These are phyloP conservation scores for Tortricodes alternella DNA, from an alignment of 2,888 invertebrate species.

Conservation along the genomic window DNA sequence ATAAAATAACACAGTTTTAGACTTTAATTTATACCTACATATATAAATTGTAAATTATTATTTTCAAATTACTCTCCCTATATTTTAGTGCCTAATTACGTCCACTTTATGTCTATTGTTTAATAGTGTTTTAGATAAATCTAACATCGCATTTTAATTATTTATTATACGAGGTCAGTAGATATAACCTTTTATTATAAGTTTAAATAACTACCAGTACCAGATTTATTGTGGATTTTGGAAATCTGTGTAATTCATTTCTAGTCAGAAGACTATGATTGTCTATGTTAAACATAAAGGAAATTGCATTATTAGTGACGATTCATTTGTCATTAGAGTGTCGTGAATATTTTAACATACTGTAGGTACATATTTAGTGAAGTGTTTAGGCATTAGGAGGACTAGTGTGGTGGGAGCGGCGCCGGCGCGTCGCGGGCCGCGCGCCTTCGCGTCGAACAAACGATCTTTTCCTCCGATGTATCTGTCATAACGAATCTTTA, in stretches of 20 bases:
- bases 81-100: conserved; percentile 74
- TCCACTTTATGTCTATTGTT: conserved; percentile 72
- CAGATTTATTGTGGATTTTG: conserved; percentile 60
- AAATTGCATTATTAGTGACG: conserved; percentile 45
- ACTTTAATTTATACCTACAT: conserved; percentile 64
- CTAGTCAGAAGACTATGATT: conserved; percentile 79
- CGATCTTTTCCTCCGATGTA: no score
- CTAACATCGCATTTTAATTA: conserved; percentile 71
- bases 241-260: conserved; percentile 71
- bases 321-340: conserved; percentile 37
- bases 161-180: conserved; percentile 80
- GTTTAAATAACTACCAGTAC: conserved; percentile 56
- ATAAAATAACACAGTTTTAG: conserved; percentile 67
- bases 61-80: conserved; percentile 65
- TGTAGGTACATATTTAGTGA: conserved; percentile 33
- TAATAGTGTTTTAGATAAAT: conserved; percentile 64
- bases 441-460: not conserved
- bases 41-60: conserved; percentile 75
- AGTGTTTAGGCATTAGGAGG: conserved; percentile 35
- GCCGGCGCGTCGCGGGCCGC: not conserved
- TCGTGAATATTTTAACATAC: conserved; percentile 31
- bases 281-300: conserved; percentile 63
- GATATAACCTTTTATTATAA: conserved; percentile 60
- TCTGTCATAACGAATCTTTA: not conserved
- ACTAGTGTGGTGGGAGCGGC: conserved; percentile 23